Evolutionary conservation across 1,140 invertebrate genomes (phyloP), one percentile per base, ranked within the genome.

Genomic region (Hylyphantes graminicola): DNA sequence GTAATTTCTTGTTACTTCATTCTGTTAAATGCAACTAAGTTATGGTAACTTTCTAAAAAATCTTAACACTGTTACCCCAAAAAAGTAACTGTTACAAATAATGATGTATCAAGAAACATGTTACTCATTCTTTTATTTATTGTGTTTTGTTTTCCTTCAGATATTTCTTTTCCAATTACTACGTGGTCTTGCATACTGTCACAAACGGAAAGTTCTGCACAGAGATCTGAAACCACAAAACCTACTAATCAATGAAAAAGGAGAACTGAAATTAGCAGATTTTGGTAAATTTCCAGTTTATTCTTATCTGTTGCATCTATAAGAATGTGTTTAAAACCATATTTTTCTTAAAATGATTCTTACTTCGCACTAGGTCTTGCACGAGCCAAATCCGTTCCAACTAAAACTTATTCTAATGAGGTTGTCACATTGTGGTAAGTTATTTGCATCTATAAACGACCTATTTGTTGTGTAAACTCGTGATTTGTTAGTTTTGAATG

Each of bases 371-470:
- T 90, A 91, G 92, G 93, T 84, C 88, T 94, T 86, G 93, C 93
- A 61, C 89, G 93, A 87, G 93, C 93, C 57, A 94, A 94, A 89
- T 94, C 93, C 72, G 93, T 94, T 85, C 94, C 94, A 78, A 94
- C 93, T 7, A 94, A 94, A 89, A 94, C 94, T 11, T 94, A 93
- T 89, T 93, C 93, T 35, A 93, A 94, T 90, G 94, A 94, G 90
- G 93, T 94, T 13, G 94, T 94, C 15, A 94, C 94, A n/a, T 89
- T 94, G 82, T 94, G 93, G 93, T 91, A 87, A 88, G 88, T 57
- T n/a, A n/a, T n/a, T 19, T 53, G 21, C 17, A 10, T n/a, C 2
- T 88, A 15, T 35, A 35, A 35, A 35, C 5, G 5, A 35, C 35
- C 35, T 35, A 35, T 35, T 35, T 1, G 5, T 35, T 5, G 5